A percentile compares a stretch with the other conserved stretches of the same genome.
phyloP scores from a whole-genome alignment of 2,888 invertebrate genomes.

The Hipparchia sbordonii region DNA sequence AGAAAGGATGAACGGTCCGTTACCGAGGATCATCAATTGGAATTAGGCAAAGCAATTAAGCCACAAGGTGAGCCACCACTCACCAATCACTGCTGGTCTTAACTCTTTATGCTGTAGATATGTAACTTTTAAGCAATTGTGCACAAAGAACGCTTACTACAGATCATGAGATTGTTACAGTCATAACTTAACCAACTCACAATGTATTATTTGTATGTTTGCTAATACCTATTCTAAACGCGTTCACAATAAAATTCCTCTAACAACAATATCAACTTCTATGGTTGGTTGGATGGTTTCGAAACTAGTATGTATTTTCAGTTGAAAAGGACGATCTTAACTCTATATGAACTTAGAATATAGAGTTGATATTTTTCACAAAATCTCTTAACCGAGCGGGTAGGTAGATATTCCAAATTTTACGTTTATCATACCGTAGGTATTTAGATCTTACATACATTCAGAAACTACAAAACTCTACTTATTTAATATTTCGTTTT shows the following conservation, averaged over 20 bases:
- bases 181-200: neutral
- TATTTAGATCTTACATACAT: no score
- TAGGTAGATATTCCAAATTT: no score
- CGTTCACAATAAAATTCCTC: neutral
- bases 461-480: no score
- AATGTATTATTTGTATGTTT: neutral
- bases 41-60: slow-evolving; percentile 54
- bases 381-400: no score
- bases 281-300: neutral
- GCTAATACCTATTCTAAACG: slow-evolving; percentile 8
- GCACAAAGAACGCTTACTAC: slow-evolving; percentile 39
- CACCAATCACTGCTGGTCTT: slow-evolving; percentile 40
- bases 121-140: slow-evolving; percentile 27
- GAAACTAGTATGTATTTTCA: no score
- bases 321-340: no score
- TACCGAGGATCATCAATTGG: slow-evolving; percentile 48
- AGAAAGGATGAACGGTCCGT: slow-evolving; percentile 40
- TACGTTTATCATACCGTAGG: no score
- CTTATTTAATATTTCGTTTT: no score
- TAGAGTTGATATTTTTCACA: no score
- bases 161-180: slow-evolving; percentile 22
- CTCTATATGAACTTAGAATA: no score
- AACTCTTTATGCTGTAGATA: slow-evolving; percentile 5
- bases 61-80: slow-evolving; percentile 56
- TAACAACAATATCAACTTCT: neutral